Conservation (phyloP, 2,797 vertebrate genomes). For the Pogonophryne albipinna region DNA sequence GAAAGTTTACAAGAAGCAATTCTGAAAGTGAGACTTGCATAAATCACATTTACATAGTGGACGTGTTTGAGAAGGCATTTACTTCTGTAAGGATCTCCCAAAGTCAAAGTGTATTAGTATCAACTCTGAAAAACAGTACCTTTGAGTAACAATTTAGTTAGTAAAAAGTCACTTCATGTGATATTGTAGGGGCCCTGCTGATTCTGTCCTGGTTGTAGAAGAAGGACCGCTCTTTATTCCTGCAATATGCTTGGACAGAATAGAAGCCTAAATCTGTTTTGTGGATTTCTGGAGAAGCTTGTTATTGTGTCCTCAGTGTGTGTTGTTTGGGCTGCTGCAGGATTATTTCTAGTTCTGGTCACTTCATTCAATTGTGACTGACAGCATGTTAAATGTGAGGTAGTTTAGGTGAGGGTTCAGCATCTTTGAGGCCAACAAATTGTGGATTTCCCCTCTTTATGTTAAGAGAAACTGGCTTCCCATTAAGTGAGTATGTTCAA, state of each 20-base stretch:
- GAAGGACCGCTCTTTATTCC: not conserved
- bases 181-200: too few relatives aligned
- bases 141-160: too few relatives aligned
- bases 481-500: not conserved
- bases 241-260: not conserved
- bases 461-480: not conserved
- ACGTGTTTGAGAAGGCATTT: not conserved
- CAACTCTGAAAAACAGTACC: too few relatives aligned
- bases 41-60: not conserved
- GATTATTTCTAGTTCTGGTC: too few relatives aligned
- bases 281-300: slow-evolving; percentile 1
- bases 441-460: not conserved
- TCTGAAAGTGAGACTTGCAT: not conserved
- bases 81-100: not conserved
- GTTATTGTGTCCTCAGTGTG: not conserved
- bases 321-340: not conserved
- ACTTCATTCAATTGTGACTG: slow-evolving; percentile 1
- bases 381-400: not conserved
- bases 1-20: not conserved
- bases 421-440: slow-evolving; percentile 2
- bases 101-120: not conserved
- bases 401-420: slow-evolving; percentile 3
- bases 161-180: too few relatives aligned
- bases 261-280: not conserved
- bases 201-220: too few relatives aligned